Evolutionary conservation across 2,888 invertebrate genomes (phyloP), one percentile per base, ranked within the genome.

Genomic region (Thymelicus lineola): DNA sequence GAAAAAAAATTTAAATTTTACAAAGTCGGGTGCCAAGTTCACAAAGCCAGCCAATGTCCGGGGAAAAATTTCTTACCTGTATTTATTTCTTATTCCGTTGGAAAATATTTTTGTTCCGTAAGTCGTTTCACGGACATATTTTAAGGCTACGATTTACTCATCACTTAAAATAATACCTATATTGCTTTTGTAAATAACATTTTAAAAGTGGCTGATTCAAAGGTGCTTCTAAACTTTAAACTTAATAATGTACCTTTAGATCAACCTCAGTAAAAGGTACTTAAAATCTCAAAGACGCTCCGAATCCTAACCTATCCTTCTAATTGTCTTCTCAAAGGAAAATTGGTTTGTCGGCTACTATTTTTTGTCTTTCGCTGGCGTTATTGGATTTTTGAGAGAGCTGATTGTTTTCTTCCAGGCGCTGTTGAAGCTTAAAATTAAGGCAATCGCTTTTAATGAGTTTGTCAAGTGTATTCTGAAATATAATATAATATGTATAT

Each of bases 341-440:
- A 57, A 57, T 57, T 57, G 35, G 57, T 57, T 57, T 57, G 7
- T n/a, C 57, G 57, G 28, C 57, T 35, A 1, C 36, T 36, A 36
- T 57, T 36, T 57, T 57, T 57, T 57, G 28, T 36, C 57, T 57
- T 36, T 42, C 45, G 12, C 20, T 12, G 36, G 42, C 64, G n/a
- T 64, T 64, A 64, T 64, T 64, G 55, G 53, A 64, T 64, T 55
- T 64, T 64, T 64, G 55, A 64, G 20, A 42, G 48, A 36, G 7
- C 17, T 63, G 35, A 50, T 55, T 64, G 55, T 64, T 64, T 64
- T 55, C 38, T 63, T 42, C 10, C 7, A 35, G 53, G 53, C 20
- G 14, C 20, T 50, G 20, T 42, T 38, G 17, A 20, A 0, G 17
- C 17, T 63, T 17, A 15, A 50, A 63, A 63, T 53, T 17, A 50